Evolutionary conservation across 53 echinoderm and acorn worm species (phyloP), one percentile per base, ranked within the genome.

Genomic region (Echinometra lucunter): DNA sequence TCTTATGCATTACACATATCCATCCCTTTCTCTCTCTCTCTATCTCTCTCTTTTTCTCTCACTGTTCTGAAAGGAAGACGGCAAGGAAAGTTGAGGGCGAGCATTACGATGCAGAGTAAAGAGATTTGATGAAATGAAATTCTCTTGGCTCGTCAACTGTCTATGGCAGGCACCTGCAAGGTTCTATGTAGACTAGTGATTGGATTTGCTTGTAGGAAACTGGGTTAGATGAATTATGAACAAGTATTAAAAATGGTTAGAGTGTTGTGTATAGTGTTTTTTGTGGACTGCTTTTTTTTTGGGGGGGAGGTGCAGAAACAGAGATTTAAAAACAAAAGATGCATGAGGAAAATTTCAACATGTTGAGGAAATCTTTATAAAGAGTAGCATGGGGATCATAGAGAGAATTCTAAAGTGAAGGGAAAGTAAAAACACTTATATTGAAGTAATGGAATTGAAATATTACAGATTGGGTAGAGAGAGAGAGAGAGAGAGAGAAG

Each of bases 121-220:
- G 49, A 85, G n/a, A 85, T 85, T 12, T 11, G 45, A 85, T 85
- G 49, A 85, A 85, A 53, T 85, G 28, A 45, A 47, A 49, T 10
- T 28, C 15, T 85, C 30, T n/a, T 40, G n/a, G 85, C 53, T 53
- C 49, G 1, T 85, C 45, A 85, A 21, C 28, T 49, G 37, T 85
- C 85, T 85, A 21, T 85, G 45, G 49, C 28, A 45, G 15, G 49
- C 85, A 85, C 47, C 85, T 47, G 45, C 49, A 47, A 11, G 27
- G 45, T 85, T 85, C 23, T 27, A 53, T n/a, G 49, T 85, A 47
- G 85, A 85, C 85, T n/a, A 49, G 85, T 45, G n/a, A 49, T 85
- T 85, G 30, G 23, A 85, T 37, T 74, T 47, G 81, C 28, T n/a
- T 47, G 45, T 49, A 37, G 11, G 85, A 85, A 81, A 85, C n/a